Base-by-base conservation (phyloP, 1,140 invertebrate genomes). In the Drosophila sechellia region DNA sequence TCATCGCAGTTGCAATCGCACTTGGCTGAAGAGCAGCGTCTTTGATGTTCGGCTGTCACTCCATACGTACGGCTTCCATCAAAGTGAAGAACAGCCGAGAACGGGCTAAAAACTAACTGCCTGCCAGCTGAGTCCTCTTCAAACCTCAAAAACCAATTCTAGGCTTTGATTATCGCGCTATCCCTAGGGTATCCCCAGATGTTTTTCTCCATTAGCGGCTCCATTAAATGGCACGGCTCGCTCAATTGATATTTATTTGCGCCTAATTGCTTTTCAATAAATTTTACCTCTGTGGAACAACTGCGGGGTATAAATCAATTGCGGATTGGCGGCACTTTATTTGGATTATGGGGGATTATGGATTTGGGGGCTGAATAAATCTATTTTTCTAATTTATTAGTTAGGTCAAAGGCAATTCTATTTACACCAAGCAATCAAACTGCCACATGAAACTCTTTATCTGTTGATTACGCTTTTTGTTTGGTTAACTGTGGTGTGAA, bases 141-240 rank as follows among this genome's bases (percentile, higher is more conserved):
- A 76, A 86, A 79, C 83, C 78, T 79, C 74, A 81, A 71, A 80
- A 86, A 71, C 46, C 64, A 81, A 86, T 85, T 86, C 74, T 78
- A 78, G 68, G 81, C 74, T 70, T 55, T 68, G 83, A 86, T 78
- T 86, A 80, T 81, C 61, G 59, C 61, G 65, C 63, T 34, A 50
- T 42, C 20, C 57, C 60, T 31, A 68, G 34, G 64, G 66, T 8
- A 17, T 63, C 3, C 13, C 22, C 22, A 46, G 25, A 46, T 35
- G 58, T 64, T 64, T 22, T 35, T 5, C n/a, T 34, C 15, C 5
- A 6, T 25, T n/a, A 25, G 8, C 42, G 17, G 10, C 0, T 22
- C 20, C 20, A 22, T 22, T 1, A 12, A 22, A 27, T 48, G 25
- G 12, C 15, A 13, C 22, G 11, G 20, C n/a, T 8, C 1, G 20